A percentile compares a stretch with the other conserved stretches of the same genome.
Conservation (phyloP, 2,797 vertebrate species). For the Rhadinocentrus ornatus region DNA sequence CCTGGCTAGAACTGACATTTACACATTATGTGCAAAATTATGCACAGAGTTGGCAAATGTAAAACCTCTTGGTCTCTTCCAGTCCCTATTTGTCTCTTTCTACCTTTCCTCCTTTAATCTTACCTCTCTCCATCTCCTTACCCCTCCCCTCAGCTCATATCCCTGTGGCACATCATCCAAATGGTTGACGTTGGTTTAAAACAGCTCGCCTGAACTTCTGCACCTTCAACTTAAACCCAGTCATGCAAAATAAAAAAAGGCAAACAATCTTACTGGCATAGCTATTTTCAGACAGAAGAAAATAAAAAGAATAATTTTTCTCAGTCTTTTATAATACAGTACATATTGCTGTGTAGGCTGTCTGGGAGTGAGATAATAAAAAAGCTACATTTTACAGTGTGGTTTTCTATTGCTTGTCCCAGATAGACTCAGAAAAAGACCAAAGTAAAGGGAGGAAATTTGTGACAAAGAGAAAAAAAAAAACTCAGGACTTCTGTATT, state of each 20-base stretch:
- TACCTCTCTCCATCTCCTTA: background rate
- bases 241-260: constrained; percentile 56
- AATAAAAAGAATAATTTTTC: constrained; percentile 36
- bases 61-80: constrained; percentile 52
- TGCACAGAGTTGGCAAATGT: constrained; percentile 42
- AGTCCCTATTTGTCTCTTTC: constrained; percentile 21
- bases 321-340: constrained; percentile 14
- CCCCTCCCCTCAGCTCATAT: constrained; percentile 25
- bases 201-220: constrained; percentile 41
- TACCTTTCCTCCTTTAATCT: constrained; percentile 10
- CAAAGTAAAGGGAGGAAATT: constrained; percentile 27
- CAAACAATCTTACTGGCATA: constrained; percentile 6
- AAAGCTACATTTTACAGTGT: constrained; percentile 36
- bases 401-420: constrained; percentile 42
- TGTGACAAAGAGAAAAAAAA: constrained; percentile 14
- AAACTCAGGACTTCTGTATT: constrained; percentile 32
- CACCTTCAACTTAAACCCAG: constrained; percentile 62
- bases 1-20: constrained; percentile 27
- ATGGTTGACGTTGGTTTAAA: constrained; percentile 50
- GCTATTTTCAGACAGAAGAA: constrained; percentile 38
- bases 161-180: constrained; percentile 42
- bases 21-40: constrained; percentile 57
- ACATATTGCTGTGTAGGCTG: constrained; percentile 45
- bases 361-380: constrained; percentile 48
- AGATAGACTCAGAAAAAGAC: constrained; percentile 45